Percentiles rank a stretch among this genome's conserved stretches.
Conservation (phyloP, 35 echinoderm and acorn worm genomes). For the Hemicentrotus pulcherrimus region DNA sequence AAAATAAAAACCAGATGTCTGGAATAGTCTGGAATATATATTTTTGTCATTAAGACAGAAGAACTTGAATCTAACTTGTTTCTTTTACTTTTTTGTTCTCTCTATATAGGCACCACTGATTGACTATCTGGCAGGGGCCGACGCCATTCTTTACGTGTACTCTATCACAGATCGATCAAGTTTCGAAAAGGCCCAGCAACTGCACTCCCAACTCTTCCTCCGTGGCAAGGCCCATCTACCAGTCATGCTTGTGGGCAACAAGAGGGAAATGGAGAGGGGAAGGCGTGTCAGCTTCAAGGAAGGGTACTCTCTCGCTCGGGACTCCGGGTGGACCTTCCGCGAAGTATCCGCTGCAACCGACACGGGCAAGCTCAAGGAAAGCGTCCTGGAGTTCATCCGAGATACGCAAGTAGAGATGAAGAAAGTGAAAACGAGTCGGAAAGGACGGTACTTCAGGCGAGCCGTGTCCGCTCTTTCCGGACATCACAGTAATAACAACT, state of each 20-base stretch:
- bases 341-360: slow-evolving; percentile 89
- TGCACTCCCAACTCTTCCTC: slow-evolving; percentile 62
- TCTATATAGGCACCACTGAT: slow-evolving; percentile 67
- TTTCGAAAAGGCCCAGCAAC: slow-evolving; percentile 68
- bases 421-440: slow-evolving; percentile 68
- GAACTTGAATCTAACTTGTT: not conserved
- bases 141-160: slow-evolving; percentile 90
- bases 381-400: slow-evolving; percentile 82
- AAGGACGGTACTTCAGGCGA: slow-evolving; percentile 80
- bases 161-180: slow-evolving; percentile 77
- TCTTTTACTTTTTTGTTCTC: slow-evolving; percentile 35
- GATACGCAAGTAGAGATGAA: slow-evolving; percentile 72
- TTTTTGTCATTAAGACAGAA: not conserved
- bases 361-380: slow-evolving; percentile 76
- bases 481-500: slow-evolving; percentile 48
- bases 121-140: slow-evolving; percentile 79
- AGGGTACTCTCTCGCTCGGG: slow-evolving; percentile 77
- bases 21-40: too few relatives aligned
- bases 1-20: too few relatives aligned
- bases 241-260: slow-evolving; percentile 88
- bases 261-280: slow-evolving; percentile 86
- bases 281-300: slow-evolving; percentile 82
- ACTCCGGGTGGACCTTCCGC: slow-evolving; percentile 82
- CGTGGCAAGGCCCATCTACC: slow-evolving; percentile 72
- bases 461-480: slow-evolving; percentile 82